Base-by-base conservation (phyloP, 1,140 invertebrate species). In the Drosophila parvula region DNA sequence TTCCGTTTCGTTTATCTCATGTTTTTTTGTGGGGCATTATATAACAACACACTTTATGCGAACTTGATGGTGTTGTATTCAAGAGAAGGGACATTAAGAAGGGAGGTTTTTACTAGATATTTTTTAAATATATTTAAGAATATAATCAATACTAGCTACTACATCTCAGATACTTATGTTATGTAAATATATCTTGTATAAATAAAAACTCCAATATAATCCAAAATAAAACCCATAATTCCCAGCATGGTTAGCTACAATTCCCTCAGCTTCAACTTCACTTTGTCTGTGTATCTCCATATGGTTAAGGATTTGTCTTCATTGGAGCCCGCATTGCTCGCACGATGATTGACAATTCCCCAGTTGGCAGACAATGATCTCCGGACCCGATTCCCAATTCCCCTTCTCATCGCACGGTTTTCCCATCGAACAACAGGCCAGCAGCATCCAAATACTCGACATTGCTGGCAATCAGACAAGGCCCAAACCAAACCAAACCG, bases 1-100 rank as follows among this genome's bases (percentile, higher is more conserved):
- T 90, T 90, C 82, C 86, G 82, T 90, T 86, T 90, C 88, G 74
- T 90, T 90, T 90, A 90, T 90, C 86, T 90, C 74, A 74, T 74
- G 60, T 41, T 84, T 81, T 51, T 53, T 68, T 53, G 57, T 50
- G 71, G 57, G 53, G 71, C 63, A 62, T 59, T 79, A 63, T 62
- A 57, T 57, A 56, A 58, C 9, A 48, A 44, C 11, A 27, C 53
- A 48, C 32, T 36, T 74, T 64, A 40, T 73, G 56, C 43, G 45
- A n/a, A 48, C 14, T n/a, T 30, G 45, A 75, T 38, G 61, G 60
- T 48, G 55, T 74, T 48, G 11, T 22, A 38, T 27, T 18, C 18
- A 16, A 9, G 16, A 12, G 11, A 10, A 36, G n/a, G 34, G 34
- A 61, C 14, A n/a, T 53, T 53, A 9, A 9, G 0, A 1, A 1